Evolutionary conservation across 2,888 invertebrate species (phyloP), one percentile per base, ranked within the genome.

Genomic region (Tyria jacobaeae): DNA sequence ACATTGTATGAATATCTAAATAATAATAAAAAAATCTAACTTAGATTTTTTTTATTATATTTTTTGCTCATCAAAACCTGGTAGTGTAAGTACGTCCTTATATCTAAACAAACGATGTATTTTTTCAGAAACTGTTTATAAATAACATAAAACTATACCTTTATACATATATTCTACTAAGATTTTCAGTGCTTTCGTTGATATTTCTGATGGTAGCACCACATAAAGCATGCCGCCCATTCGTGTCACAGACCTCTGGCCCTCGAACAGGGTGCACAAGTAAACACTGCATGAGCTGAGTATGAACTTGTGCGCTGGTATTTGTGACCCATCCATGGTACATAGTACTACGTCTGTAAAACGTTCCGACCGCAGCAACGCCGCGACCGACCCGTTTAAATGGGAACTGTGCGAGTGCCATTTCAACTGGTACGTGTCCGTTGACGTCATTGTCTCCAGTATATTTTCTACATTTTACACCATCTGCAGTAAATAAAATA

Each of bases 121-220:
- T n/a, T n/a, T n/a, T n/a, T n/a, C n/a, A n/a, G n/a, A n/a, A n/a
- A n/a, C n/a, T n/a, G n/a, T n/a, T n/a, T n/a, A 17, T 21, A 1
- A 44, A 44, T 17, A 44, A 4, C 12, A 39, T 39, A 44, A 17
- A 6, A 10, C 17, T 12, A 44, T 82, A 77, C 96, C 96, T 87
- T 96, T 96, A 89, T 97, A 97, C 97, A 97, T 97, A 85, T 97
- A 97, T 81, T 97, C 97, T 48, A 97, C 96, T 21, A 97, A 93
- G 68, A 97, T 96, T 86, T 97, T 97, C 74, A 97, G 93, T 10
- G 97, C 97, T 71, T 96, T 96, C 68, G 96, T 96, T 41, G 96
- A 96, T 70, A 97, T 96, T 83, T 97, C 97, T 3, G 97, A 96
- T 15, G 97, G 97, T 70, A 97, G 94, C 37, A 97, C 96, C 54